A percentile compares a stretch with the other conserved stretches of the same genome.
phyloP scores from a whole-genome alignment of 2,888 invertebrate species.

The Himalopsyche tibetana region DNA sequence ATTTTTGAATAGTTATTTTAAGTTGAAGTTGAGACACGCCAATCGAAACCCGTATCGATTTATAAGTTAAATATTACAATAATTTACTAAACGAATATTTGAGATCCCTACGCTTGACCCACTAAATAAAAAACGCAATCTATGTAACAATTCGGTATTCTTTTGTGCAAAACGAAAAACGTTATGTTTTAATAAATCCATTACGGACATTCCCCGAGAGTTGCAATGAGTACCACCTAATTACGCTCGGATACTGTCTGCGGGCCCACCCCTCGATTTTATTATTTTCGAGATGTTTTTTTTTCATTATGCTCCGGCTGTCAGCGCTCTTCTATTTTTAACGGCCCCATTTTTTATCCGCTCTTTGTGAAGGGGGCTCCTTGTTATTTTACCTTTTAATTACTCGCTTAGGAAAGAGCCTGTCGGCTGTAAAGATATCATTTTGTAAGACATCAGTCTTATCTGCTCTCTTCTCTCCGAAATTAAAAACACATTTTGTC shows the following conservation, averaged over 20 bases:
- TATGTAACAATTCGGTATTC: no score
- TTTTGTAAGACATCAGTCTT: slow-evolving; percentile 31
- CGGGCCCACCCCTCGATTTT: no score
- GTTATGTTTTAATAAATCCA: no score
- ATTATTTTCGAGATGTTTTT: neutral
- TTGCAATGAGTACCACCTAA: slow-evolving; percentile 8
- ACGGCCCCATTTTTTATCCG: slow-evolving; percentile 26
- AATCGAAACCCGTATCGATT: no score
- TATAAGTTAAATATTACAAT: no score
- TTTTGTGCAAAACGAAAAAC: no score
- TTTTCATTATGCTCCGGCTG: neutral
- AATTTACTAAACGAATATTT: no score
- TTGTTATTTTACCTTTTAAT: slow-evolving; percentile 34
- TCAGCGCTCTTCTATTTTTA: slow-evolving; percentile 26
- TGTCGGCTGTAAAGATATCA: slow-evolving; percentile 15
- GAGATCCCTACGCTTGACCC: no score
- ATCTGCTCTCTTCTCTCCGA: slow-evolving; percentile 7
- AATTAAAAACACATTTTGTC: slow-evolving; percentile 26
- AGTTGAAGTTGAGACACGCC: no score
- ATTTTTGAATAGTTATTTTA: no score
- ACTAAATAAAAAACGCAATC: no score
- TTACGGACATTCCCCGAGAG: neutral
- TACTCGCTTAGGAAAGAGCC: neutral
- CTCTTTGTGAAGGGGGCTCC: slow-evolving; percentile 11
- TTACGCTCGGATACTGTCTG: neutral